These are phyloP conservation scores for Lytechinus pictus DNA, from an alignment of 35 echinoderm and acorn worm species.

Conservation along the genomic window DNA sequence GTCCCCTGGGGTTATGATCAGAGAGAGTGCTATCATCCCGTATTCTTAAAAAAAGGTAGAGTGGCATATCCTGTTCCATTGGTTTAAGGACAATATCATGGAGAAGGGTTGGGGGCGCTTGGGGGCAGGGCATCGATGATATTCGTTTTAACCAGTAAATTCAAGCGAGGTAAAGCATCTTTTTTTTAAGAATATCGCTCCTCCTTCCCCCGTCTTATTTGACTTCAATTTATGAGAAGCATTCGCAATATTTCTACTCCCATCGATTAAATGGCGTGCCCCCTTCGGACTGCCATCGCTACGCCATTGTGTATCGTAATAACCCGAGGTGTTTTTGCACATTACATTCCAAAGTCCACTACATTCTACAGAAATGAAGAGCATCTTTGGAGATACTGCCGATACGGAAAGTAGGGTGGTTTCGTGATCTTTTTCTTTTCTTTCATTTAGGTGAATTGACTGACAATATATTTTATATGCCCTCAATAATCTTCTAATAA, in stretches of 20 bases:
- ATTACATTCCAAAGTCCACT: background rate
- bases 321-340: background rate
- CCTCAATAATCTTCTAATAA: background rate
- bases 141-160: too few relatives aligned
- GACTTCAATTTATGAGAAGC: too few relatives aligned
- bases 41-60: background rate
- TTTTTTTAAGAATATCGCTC: too few relatives aligned
- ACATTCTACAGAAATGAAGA: background rate
- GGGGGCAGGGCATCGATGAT: too few relatives aligned
- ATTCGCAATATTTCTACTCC: too few relatives aligned
- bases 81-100: too few relatives aligned
- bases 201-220: too few relatives aligned
- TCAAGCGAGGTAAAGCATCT: too few relatives aligned
- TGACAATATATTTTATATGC: background rate
- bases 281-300: too few relatives aligned
- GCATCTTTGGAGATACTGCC: background rate
- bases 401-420: background rate
- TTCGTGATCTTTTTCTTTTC: background rate
- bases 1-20: background rate
- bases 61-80: too few relatives aligned
- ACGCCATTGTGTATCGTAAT: background rate
- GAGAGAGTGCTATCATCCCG: background rate
- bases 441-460: background rate
- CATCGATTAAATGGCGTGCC: too few relatives aligned
- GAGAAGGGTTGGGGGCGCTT: too few relatives aligned